Percentiles rank a stretch among this genome's conserved stretches.
phyloP scores from a whole-genome alignment of 2,797 vertebrate genomes.

The Aphelocoma californica region DNA sequence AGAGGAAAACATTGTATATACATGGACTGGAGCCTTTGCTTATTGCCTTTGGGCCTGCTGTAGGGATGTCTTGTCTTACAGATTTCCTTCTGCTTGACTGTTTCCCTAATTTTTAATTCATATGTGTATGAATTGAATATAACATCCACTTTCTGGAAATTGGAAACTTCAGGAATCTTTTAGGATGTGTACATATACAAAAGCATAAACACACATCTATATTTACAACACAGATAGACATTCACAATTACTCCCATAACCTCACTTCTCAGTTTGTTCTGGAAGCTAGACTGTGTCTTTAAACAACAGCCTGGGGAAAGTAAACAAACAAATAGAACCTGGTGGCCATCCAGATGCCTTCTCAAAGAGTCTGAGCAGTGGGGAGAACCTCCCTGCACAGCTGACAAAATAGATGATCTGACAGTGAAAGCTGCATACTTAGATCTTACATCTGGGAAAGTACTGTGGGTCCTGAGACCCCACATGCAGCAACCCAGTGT shows the following conservation, averaged over 20 bases:
- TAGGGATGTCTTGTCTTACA: not conserved
- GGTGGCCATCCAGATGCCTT: not conserved
- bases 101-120: not conserved
- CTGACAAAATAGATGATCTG: slow-evolving; percentile 25
- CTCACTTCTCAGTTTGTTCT: not conserved
- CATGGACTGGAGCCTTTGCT: not conserved
- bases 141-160: not conserved
- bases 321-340: not conserved
- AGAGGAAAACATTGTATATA: not conserved
- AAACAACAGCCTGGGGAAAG: not conserved
- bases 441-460: not conserved
- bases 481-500: not conserved
- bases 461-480: not conserved
- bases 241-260: not conserved
- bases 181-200: not conserved
- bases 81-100: not conserved
- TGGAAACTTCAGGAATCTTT: not conserved
- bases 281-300: not conserved
- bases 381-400: not conserved
- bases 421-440: not conserved
- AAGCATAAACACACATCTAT: not conserved
- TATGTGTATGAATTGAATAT: not conserved
- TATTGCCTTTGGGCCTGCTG: not conserved
- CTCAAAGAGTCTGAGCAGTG: not conserved
- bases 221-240: not conserved